These are phyloP conservation scores for Sceliomorpha sp. DNA, from an alignment of 2,888 invertebrate genomes.

Conservation along the genomic window DNA sequence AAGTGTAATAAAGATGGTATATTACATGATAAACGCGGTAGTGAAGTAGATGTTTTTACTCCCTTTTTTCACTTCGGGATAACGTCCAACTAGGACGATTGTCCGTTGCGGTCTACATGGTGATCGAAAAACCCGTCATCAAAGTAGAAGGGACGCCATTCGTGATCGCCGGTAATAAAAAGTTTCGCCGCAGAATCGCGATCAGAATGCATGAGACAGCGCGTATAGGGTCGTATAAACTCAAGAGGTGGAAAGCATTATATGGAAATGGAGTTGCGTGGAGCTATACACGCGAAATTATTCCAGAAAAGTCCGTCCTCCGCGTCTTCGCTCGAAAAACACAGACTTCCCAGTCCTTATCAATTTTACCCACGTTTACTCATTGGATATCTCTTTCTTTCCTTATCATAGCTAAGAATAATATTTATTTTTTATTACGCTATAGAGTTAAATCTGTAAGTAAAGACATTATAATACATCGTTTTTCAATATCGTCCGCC, in stretches of 20 bases:
- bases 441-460: too few relatives aligned
- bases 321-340: conserved; percentile 19
- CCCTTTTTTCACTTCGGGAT: neutral
- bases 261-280: conserved; percentile 53
- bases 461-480: too few relatives aligned
- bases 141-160: conserved; percentile 56
- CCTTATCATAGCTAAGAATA: too few relatives aligned
- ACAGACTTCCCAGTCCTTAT: too few relatives aligned
- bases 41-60: neutral
- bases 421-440: too few relatives aligned
- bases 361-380: too few relatives aligned
- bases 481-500: too few relatives aligned
- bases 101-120: conserved; percentile 33
- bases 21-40: neutral
- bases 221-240: conserved; percentile 57
- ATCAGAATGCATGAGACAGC: conserved; percentile 70
- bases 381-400: too few relatives aligned
- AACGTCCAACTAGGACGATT: conserved; percentile 2
- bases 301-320: conserved; percentile 35
- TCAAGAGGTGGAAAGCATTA: conserved; percentile 44
- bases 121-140: conserved; percentile 49
- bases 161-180: conserved; percentile 75
- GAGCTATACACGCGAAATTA: conserved; percentile 45
- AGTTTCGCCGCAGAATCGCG: conserved; percentile 63
- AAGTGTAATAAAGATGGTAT: too few relatives aligned